Evolutionary conservation across 2,888 invertebrate genomes (phyloP), one percentile per base, ranked within the genome.

Genomic region (Ectobius pallidus): DNA sequence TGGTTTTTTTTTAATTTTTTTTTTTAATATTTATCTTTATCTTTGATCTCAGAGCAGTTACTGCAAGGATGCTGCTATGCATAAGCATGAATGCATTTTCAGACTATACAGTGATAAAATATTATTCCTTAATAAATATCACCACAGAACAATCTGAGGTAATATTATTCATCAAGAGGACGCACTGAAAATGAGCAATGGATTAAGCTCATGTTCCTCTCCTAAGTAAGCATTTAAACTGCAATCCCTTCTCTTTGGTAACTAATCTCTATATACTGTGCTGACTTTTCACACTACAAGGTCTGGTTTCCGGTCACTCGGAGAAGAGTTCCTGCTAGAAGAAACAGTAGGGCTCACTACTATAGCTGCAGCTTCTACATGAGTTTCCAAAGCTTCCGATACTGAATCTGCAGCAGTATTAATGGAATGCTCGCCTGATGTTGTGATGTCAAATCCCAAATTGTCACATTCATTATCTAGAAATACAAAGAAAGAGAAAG

Each of bases 381-480:
- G 22, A 9, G 44, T 14, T 22, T 44, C 44, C 18, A 65, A 25
- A 20, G 46, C 65, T 18, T 65, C 65, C n/a, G n/a, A n/a, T 46
- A n/a, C 27, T 22, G 46, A 44, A 18, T 65, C 65, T 18, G 30
- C 16, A 27, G 44, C 65, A n/a, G 49, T 63, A 52, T 71, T 71
- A 39, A 71, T 71, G 71, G 71, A 71, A 71, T 71, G 71, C 65
- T 71, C 71, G 39, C 71, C 49, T 18, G 65, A 32, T 14, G 71
- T 44, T 3, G 65, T 25, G 9, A 65, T 6, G 14, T 42, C 46
- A 20, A 65, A 65, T 25, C 44, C 44, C 30, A 65, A 25, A 25
- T 4, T 18, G 25, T 46, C 46, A 22, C 25, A 42, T 65, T 18
- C 62, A 18, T 46, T 4, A 3, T 46, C 44, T 9, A 2, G 6